Conservation (phyloP, 2,888 invertebrate genomes). For the Tortricodes alternella region DNA sequence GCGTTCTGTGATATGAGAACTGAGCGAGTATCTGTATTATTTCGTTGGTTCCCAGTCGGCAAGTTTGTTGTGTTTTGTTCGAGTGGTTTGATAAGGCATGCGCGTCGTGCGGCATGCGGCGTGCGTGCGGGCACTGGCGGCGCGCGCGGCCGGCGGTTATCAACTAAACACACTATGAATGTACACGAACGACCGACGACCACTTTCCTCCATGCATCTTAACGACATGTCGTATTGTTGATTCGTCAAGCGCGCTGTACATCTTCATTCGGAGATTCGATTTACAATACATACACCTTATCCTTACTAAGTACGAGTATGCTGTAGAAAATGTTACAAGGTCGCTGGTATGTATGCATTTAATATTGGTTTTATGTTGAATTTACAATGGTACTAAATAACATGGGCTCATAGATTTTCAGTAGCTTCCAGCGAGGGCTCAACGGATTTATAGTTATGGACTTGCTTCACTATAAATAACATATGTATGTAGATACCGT, state of each 20-base stretch:
- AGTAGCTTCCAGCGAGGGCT: no score
- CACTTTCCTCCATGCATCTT: constrained; percentile 51
- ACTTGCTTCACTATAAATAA: no score
- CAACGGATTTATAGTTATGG: no score
- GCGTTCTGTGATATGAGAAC: neutral
- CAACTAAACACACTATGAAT: constrained; percentile 75
- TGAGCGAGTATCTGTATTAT: constrained; percentile 3
- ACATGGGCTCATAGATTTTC: no score
- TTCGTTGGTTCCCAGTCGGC: constrained; percentile 23
- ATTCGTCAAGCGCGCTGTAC: constrained; percentile 42
- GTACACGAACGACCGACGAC: constrained; percentile 48
- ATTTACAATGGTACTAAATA: no score
- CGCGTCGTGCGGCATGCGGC: constrained; percentile 43
- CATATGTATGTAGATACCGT: no score
- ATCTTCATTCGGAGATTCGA: constrained; percentile 7
- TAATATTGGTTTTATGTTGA: no score
- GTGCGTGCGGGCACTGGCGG: constrained; percentile 52
- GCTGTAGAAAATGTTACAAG: neutral
- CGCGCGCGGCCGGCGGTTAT: constrained; percentile 67
- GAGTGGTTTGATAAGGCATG: constrained; percentile 26
- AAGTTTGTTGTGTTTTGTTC: constrained; percentile 9
- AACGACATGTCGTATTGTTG: constrained; percentile 47
- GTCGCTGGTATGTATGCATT: neutral
- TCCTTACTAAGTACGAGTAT: neutral
- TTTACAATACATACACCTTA: constrained; percentile 1